phyloP scores from a whole-genome alignment of 2,888 invertebrate species.

The Lymantria monacha region DNA sequence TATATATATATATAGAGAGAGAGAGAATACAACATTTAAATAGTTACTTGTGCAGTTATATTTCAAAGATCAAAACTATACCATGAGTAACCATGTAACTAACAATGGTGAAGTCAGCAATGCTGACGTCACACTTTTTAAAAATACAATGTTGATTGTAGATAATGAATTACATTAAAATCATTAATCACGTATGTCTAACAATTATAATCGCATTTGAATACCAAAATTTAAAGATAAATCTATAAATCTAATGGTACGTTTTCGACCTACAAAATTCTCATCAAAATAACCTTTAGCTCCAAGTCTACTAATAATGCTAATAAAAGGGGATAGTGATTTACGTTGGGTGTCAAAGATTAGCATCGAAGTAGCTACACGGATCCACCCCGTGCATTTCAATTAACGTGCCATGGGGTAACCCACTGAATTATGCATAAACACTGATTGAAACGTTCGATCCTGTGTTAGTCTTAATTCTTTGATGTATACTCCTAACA shows the following conservation, averaged over 20 bases:
- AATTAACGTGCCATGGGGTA: conserved; percentile 49
- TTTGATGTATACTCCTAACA: conserved; percentile 37
- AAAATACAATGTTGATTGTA: too few species aligned
- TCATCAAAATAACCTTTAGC: conserved; percentile 14
- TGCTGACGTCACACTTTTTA: too few species aligned
- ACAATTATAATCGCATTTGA: neutral
- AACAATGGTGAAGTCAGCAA: too few species aligned
- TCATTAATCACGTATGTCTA: too few species aligned
- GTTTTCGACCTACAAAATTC: conserved; percentile 4
- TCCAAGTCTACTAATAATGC: conserved; percentile 23
- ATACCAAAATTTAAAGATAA: conserved; percentile 1
- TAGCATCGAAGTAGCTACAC: conserved; percentile 55
- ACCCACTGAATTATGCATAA: conserved; percentile 58
- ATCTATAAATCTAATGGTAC: too few species aligned
- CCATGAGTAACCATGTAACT: too few species aligned
- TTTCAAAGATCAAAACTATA: too few species aligned
- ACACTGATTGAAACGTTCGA: conserved; percentile 59
- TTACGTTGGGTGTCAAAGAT: conserved; percentile 56
- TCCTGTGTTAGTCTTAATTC: conserved; percentile 48
- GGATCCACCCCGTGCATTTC: conserved; percentile 53
- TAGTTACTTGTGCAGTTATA: too few species aligned
- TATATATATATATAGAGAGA: too few species aligned
- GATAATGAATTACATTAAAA: too few species aligned
- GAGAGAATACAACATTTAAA: too few species aligned
- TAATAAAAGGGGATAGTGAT: conserved; percentile 48